These are phyloP conservation scores for Paratilapia polleni DNA, from an alignment of 2,113 vertebrate species.

Conservation along the genomic window DNA sequence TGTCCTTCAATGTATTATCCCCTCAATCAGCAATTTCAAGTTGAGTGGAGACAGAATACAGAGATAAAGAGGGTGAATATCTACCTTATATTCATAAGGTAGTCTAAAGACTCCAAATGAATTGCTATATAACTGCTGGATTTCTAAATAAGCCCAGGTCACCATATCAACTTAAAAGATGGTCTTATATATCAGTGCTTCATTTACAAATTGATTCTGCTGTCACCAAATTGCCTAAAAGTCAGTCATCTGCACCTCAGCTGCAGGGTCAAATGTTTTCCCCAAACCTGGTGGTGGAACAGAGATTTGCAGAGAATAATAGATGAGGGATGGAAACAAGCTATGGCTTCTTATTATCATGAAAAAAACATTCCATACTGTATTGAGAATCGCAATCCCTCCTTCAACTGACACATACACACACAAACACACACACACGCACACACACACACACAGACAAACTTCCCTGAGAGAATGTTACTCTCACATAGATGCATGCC, in stretches of 20 bases:
- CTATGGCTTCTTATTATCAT: constrained; percentile 64
- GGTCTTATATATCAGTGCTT: not conserved
- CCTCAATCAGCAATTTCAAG: not conserved
- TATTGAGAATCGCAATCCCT: constrained; percentile 50
- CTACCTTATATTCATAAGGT: not conserved
- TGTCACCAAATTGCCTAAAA: not conserved
- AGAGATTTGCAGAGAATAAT: constrained; percentile 35
- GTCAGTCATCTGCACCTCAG: not conserved
- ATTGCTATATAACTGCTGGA: not conserved
- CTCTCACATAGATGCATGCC: constrained; percentile 71
- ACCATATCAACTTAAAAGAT: not conserved
- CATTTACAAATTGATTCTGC: not conserved
- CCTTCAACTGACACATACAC: constrained; percentile 8
- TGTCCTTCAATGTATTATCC: not conserved
- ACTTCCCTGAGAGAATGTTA: constrained; percentile 65
- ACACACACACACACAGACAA: constrained; percentile 1
- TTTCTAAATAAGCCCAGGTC: not conserved
- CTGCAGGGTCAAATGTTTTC: not conserved
- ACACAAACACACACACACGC: constrained; percentile 5
- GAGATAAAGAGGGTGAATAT: not conserved
- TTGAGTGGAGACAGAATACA: not conserved
- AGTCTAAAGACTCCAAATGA: not conserved
- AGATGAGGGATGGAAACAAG: constrained; percentile 31
- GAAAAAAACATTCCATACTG: constrained; percentile 73
- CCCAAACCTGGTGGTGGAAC: not conserved